Evolutionary conservation across 2,797 vertebrate species (phyloP), one percentile per base, ranked within the genome.

Genomic region (Myiothlypis coronata): DNA sequence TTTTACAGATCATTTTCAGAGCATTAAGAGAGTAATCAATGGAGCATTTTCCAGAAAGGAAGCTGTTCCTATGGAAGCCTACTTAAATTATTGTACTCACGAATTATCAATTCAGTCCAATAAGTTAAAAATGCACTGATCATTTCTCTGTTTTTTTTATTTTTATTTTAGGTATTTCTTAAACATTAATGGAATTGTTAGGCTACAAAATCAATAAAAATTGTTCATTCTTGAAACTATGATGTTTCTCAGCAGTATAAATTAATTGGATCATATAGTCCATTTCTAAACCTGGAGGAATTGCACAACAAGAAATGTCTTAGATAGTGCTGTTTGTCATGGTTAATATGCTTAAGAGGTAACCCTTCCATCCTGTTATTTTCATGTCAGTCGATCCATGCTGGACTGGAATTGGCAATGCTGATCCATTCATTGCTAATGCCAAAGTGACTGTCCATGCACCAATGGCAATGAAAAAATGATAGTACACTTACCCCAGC

Each of bases 41-140:
- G 8, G 46, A 24, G 39, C 19, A 13, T 88, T 78, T 69, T 87
- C 59, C 47, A 44, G 50, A 76, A 50, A 5, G 6, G 12, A 94
- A 69, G 7, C 1, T 60, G 23, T 30, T 90, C 61, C 39, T 52
- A 19, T 37, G 12, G 16, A 68, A 82, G 23, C 3, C 22, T 41
- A 12, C 8, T 34, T 78, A 39, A 82, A 65, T 26, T 57, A 28
- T 9, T 24, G 7, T 39, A 6, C 24, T 78, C 1, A 0, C 1
- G 0, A 19, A 35, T 85, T 39, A 35, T 4, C 0, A 0, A 5
- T 52, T 70, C 53, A 64, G 14, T 52, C 3, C 49, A 67, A 21
- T 11, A 75, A 16, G 19, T 34, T 68, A 53, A 50, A 75, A 81
- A 68, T 55, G 12, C 32, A 28, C 5, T 43, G 52, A 43, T 0